A percentile compares a stretch with the other conserved stretches of the same genome.
These are phyloP conservation scores for Dolichopus griseipennis DNA, from an alignment of 2,888 invertebrate genomes.

Conservation along the genomic window DNA sequence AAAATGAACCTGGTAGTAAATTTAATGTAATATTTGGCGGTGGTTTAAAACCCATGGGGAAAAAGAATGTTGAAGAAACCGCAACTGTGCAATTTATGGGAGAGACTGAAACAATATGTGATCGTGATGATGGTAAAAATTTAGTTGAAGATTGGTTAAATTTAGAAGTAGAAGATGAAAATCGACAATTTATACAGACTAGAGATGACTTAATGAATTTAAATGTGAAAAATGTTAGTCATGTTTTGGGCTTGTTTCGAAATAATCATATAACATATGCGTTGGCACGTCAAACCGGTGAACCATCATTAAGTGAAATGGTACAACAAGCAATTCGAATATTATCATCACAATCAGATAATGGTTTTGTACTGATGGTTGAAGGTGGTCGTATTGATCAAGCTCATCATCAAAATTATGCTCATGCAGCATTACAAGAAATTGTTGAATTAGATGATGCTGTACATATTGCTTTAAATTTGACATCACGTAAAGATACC, in stretches of 20 bases:
- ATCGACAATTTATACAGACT: conserved; percentile 40
- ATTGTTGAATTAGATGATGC: conserved; percentile 56
- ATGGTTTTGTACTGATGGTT: conserved; percentile 50
- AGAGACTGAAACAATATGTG: conserved; percentile 39
- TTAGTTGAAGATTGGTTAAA: conserved; percentile 50
- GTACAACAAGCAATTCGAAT: conserved; percentile 50
- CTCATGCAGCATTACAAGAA: conserved; percentile 53
- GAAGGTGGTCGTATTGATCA: conserved; percentile 57
- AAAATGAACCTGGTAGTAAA: conserved; percentile 51
- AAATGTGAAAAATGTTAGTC: conserved; percentile 41
- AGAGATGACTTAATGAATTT: conserved; percentile 40
- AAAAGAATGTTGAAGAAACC: conserved; percentile 27
- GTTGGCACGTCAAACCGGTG: conserved; percentile 44
- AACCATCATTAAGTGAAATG: conserved; percentile 53
- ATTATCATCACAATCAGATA: conserved; percentile 37
- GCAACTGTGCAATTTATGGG: conserved; percentile 30
- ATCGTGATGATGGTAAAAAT: conserved; percentile 48
- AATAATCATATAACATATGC: conserved; percentile 51
- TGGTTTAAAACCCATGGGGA: conserved; percentile 47
- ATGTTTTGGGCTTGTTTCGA: conserved; percentile 49
- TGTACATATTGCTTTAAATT: conserved; percentile 47
- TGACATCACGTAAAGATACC: conserved; percentile 50
- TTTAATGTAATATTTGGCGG: conserved; percentile 58
- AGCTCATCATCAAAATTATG: conserved; percentile 56
- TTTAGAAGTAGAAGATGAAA: conserved; percentile 37